Evolutionary conservation across 2,797 vertebrate species (phyloP), one percentile per base, ranked within the genome.

Genomic region (Bradypodion pumilum): DNA sequence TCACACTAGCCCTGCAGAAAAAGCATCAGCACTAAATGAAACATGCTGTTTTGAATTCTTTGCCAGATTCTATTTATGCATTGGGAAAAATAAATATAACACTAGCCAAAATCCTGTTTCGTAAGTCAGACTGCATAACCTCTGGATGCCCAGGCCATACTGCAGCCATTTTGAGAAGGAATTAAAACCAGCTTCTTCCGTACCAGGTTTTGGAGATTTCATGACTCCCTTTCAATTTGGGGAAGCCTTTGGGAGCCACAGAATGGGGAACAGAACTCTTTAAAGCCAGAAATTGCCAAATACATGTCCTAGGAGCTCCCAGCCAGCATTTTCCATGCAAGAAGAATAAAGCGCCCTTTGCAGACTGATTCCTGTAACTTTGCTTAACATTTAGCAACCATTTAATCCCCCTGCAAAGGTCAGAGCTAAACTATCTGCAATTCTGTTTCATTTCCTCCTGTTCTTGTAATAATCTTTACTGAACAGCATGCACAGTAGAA

Each of bases 1-100:
- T 97, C 66, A 98, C 95, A 1, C 96, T 92, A 1, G 97, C 98
- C 88, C 96, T 97, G 35, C 1, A 84, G 88, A 79, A 83, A 85
- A 46, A 7, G 29, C 86, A 23, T 86, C 32, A 84, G 8, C 8
- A 37, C 21, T 16, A 23, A 60, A 19, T 60, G n/a, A 69, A 68
- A 68, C 42, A 40, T 16, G 1, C 23, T n/a, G 15, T 40, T 56
- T 13, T 44, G 49, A 16, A 19, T 27, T 37, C 35, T 29, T 8
- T 52, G n/a, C 3, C 42, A 23, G 46, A 21, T n/a, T 35, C 13
- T 37, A 49, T 59, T 68, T 12, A 29, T 32, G 37, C 9, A 2
- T 9, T n/a, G n/a, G 6, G 1, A 29, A 19, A 40, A 29, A 44
- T 35, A 81, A n/a, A 46, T 2, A n/a, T n/a, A 15, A 13, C 21